Conservation (phyloP, 2,888 invertebrate species). For the Leptinotarsa tumamoca region DNA sequence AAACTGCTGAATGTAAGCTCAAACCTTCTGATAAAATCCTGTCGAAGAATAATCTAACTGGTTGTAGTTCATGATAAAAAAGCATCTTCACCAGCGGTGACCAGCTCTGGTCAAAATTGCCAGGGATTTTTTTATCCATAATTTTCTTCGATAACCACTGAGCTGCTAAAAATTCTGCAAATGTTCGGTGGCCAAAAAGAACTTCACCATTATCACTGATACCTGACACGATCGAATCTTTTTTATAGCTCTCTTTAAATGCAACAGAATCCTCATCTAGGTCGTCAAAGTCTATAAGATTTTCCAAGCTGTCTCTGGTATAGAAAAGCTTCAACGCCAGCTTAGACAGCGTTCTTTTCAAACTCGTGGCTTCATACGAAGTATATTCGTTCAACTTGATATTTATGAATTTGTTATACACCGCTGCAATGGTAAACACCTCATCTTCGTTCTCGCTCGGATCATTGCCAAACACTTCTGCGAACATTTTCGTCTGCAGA, state of each 20-base stretch:
- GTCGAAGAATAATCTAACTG: conserved; percentile 32
- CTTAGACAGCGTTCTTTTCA: conserved; percentile 29
- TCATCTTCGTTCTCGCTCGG: conserved; percentile 24
- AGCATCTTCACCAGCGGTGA: conserved; percentile 26
- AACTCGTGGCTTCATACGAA: conserved; percentile 27
- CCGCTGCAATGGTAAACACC: conserved; percentile 21
- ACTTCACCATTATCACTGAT: conserved; percentile 28
- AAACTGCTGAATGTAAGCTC: conserved; percentile 24
- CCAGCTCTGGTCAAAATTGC: conserved; percentile 20
- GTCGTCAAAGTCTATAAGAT: conserved; percentile 30
- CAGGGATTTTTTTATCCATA: conserved; percentile 12
- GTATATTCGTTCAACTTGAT: conserved; percentile 32
- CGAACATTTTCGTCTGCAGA: conserved; percentile 32
- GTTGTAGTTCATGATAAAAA: conserved; percentile 27
- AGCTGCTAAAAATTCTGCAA: conserved; percentile 34
- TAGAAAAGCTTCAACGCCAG: conserved; percentile 31
- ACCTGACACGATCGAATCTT: conserved; percentile 29
- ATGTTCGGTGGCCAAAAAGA: conserved; percentile 30
- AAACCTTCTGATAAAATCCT: conserved; percentile 25
- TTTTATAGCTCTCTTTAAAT: conserved; percentile 31
- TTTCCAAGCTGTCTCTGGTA: conserved; percentile 20
- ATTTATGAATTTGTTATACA: conserved; percentile 32
- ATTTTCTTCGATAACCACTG: conserved; percentile 32
- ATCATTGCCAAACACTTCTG: conserved; percentile 31
- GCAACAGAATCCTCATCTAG: conserved; percentile 22